A percentile compares a stretch with the other conserved stretches of the same genome.
These are phyloP conservation scores for Drosophila nigricruria DNA, from an alignment of 2,888 invertebrate species.

Conservation along the genomic window DNA sequence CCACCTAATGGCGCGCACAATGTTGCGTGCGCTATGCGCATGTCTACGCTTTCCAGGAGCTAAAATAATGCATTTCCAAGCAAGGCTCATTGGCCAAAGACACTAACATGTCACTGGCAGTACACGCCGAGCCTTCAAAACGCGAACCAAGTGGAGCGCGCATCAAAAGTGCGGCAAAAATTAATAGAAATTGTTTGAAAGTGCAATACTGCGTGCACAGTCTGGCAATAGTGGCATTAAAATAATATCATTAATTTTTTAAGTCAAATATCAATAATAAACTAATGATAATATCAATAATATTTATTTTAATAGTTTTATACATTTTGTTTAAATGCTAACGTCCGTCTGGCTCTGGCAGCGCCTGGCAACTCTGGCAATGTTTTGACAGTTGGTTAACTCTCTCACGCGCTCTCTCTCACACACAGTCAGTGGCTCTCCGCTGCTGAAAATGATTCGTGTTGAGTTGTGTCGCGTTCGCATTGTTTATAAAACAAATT, in stretches of 20 bases:
- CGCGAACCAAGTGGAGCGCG: slow-evolving; percentile 52
- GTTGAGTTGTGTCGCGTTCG: slow-evolving; percentile 70
- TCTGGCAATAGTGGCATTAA: slow-evolving; percentile 5
- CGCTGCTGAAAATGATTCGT: slow-evolving; percentile 69
- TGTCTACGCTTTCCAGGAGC: slow-evolving; percentile 61
- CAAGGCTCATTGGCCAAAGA: slow-evolving; percentile 45
- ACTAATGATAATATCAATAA: slow-evolving; percentile 5
- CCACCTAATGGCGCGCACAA: slow-evolving; percentile 52
- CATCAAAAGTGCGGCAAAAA: slow-evolving; percentile 24
- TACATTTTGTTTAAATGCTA: slow-evolving; percentile 43
- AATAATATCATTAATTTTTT: neutral
- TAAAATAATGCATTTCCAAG: slow-evolving; percentile 49
- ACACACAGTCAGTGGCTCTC: slow-evolving; percentile 60
- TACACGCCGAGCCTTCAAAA: slow-evolving; percentile 75
- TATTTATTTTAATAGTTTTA: slow-evolving; percentile 9
- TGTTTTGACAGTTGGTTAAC: slow-evolving; percentile 67
- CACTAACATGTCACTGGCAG: slow-evolving; percentile 46
- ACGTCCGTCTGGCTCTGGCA: slow-evolving; percentile 30
- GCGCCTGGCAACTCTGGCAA: slow-evolving; percentile 61
- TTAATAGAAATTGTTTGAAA: slow-evolving; percentile 18
- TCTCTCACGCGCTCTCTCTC: slow-evolving; percentile 33
- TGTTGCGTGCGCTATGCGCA: slow-evolving; percentile 53
- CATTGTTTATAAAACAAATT: slow-evolving; percentile 66
- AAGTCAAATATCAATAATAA: neutral
- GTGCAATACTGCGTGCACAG: neutral